Base-by-base conservation (phyloP, 2,888 invertebrate genomes). In the Trachelus troglodyta region DNA sequence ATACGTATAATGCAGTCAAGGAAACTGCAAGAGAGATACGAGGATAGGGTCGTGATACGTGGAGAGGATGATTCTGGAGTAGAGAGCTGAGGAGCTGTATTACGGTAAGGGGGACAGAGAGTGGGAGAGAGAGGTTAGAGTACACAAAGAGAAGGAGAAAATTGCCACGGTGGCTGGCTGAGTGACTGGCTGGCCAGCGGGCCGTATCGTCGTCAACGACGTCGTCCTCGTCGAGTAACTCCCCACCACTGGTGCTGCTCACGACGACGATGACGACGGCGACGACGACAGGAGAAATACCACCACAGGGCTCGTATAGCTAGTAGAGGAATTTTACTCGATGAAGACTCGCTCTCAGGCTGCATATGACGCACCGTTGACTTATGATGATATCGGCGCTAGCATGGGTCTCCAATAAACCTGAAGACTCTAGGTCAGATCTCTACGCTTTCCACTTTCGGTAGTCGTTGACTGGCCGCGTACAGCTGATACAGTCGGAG, bases 271-370 rank as follows among this genome's bases (percentile, higher is more conserved):
- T 12, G 37, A 15, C 37, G 37, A 37, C 37, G 37, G 71, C 71
- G 30, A 71, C 71, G 71, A n/a, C 74, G 73, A 37, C 69, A 69
- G 75, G 68, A 74, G 31, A 74, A 30, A 71, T 56, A 73, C 56
- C 56, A 56, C 56, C 56, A 23, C 56, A 56, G 56, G 23, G 23
- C 56, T 23, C 71, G 71, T 34, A 71, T 71, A 76, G 40, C 76
- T 85, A 86, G 87, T 85, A 87, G 88, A 91, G 90, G 90, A 91
- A 91, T 91, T 90, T 90, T 90, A 88, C 89, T 88, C 87, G 84
- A 85, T 33, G 87, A 85, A 89, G 90, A 90, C 89, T 89, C 88
- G 89, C 87, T 89, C 88, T 87, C 87, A 84, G 85, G 86, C 87
- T 86, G 76, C 83, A 31, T 84, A 31, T 31, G 31, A 71, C 71